These are phyloP conservation scores for Psylliodes chrysocephalus DNA, from an alignment of 2,888 invertebrate genomes.

Conservation along the genomic window DNA sequence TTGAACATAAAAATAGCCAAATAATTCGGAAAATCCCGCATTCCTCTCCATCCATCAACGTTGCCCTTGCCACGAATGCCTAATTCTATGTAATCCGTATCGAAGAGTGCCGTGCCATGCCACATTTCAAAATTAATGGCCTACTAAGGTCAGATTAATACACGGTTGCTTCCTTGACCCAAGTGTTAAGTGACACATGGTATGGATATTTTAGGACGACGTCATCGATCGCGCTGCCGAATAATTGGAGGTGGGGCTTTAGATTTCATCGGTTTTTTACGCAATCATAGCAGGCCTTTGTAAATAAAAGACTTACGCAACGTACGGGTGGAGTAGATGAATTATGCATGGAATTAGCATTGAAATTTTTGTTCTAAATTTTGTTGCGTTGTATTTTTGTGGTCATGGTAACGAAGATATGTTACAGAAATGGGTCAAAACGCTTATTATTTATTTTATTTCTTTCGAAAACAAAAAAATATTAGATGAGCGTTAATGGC, in stretches of 20 bases:
- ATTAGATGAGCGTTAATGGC: no score
- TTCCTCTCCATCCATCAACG: slow-evolving; percentile 3
- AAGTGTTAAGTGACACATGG: slow-evolving; percentile 29
- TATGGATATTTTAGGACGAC: slow-evolving; percentile 24
- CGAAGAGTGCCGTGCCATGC: slow-evolving; percentile 3
- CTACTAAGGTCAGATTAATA: slow-evolving; percentile 28
- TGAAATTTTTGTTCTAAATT: no score
- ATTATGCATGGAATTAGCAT: no score
- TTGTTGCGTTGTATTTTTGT: no score
- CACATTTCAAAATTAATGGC: slow-evolving; percentile 23
- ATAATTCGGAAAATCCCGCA: no score
- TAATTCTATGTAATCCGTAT: slow-evolving; percentile 11
- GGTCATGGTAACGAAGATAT: no score
- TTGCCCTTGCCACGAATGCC: slow-evolving; percentile 8
- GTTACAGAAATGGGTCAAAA: no score
- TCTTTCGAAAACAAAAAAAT: no score
- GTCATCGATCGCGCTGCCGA: slow-evolving; percentile 6
- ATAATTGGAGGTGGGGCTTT: slow-evolving; percentile 9
- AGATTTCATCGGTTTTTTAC: background rate
- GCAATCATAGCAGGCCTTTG: background rate
- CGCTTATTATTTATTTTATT: no score
- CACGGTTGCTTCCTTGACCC: slow-evolving; percentile 29
- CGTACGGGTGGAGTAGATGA: background rate
- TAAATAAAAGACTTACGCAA: background rate
- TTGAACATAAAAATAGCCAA: no score